Base-by-base conservation (phyloP, 2,888 invertebrate species). In the Leptinotarsa haldemani region DNA sequence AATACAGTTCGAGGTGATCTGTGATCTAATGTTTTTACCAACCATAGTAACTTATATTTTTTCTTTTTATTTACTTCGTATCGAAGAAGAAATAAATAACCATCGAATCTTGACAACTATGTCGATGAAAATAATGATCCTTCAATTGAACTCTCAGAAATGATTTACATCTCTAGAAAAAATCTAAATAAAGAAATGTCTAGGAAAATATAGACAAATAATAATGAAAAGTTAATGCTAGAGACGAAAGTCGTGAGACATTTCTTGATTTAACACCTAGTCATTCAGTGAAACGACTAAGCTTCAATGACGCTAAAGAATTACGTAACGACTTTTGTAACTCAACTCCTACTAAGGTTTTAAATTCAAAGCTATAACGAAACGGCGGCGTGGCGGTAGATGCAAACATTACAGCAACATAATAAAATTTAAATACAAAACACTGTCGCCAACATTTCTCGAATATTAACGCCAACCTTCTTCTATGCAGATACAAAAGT, bases 261-360 rank as follows among this genome's bases (percentile, higher is more conserved):
- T 52, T 52, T 52, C 18, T 9, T 18, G 18, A 18, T 52, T 18
- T 4, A 52, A 52, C 52, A 52, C 52, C 9, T 7, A 52, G 52
- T 12, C 52, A 18, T 52, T 52, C 52, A 12, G 52, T 52, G n/a
- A 18, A 18, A 52, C 18, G 12, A 52, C 18, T 52, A 18, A 52
- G 52, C 18, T 25, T 50, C 64, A 25, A 64, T 46, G n/a, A 64
- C 40, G 18, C 46, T 18, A 46, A 46, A 64, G 18, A 64, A 25
- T 50, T 65, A 52, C 5, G 65, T 65, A 22, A 65, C 65, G 52
- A 25, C 47, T 65, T 50, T 65, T 25, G 65, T 65, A 65, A 65
- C 48, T 25, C 50, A 65, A 65, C 65, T 65, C 65, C 65, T 50
- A 65, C 65, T 25, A 50, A 20, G 65, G 65, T 65, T 50, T n/a